phyloP scores from a whole-genome alignment of 2,888 invertebrate species.

The Lamellibrachia columna region DNA sequence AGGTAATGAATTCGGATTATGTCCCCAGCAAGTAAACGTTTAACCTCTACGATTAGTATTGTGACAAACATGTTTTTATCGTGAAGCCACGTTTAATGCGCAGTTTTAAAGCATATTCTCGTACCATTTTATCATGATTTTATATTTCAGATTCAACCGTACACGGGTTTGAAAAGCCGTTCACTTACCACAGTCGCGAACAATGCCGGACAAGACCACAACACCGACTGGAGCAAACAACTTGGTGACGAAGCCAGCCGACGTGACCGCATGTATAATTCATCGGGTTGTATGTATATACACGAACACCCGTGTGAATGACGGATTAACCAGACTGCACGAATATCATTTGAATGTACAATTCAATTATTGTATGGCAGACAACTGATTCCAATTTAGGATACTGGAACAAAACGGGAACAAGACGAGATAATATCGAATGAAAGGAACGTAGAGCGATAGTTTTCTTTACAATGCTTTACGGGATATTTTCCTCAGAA shows the following conservation, averaged over 20 bases:
- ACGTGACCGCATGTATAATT: neutral
- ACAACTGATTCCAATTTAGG: neutral
- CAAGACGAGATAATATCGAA: neutral
- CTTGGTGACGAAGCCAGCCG: neutral
- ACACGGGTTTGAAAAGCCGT: neutral
- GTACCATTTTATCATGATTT: neutral
- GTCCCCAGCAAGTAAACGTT: neutral
- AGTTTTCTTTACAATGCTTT: neutral
- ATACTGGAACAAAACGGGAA: neutral
- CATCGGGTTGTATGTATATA: neutral
- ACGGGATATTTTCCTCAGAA: neutral
- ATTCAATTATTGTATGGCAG: neutral
- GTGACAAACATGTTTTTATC: neutral
- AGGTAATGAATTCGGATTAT: neutral
- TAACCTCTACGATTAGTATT: neutral
- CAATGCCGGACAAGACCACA: neutral
- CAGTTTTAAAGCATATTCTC: neutral
- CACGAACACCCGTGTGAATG: neutral
- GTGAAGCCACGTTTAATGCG: neutral
- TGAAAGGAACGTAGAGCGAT: neutral
- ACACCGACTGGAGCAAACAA: neutral
- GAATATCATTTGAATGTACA: neutral
- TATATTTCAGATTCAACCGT: neutral
- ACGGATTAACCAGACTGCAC: neutral
- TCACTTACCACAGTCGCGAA: neutral